Percentiles rank a stretch among this genome's conserved stretches.
Evolutionary conservation across 2,797 vertebrate genomes (phyloP).

Genomic region (Xenopus petersii): DNA sequence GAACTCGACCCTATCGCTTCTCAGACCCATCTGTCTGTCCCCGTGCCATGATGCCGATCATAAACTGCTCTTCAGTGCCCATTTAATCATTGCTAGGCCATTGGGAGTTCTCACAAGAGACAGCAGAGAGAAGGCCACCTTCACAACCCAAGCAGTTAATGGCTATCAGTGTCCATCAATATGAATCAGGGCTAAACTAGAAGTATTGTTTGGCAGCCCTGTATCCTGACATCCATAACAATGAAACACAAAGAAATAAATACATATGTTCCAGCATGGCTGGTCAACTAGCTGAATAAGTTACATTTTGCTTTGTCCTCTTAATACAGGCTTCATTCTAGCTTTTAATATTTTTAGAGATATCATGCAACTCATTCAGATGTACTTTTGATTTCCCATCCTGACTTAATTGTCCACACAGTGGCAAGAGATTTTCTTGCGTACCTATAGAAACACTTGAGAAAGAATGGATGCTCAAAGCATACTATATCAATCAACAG

Average conservation of each 20-base stretch:
- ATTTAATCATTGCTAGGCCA: slow-evolving; percentile 44
- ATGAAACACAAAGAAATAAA: background rate
- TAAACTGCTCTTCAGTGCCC: slow-evolving; percentile 43
- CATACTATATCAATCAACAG: too few species aligned
- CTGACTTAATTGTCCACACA: too few species aligned
- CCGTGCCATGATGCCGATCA: slow-evolving; percentile 40
- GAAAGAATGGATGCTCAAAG: too few species aligned
- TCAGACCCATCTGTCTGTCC: slow-evolving; percentile 43
- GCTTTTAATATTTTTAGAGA: too few species aligned
- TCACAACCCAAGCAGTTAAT: slow-evolving; percentile 29
- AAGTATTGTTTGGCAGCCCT: background rate
- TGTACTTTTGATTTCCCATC: too few species aligned
- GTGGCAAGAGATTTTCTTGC: too few species aligned
- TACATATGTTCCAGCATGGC: too few species aligned
- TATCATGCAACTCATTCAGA: too few species aligned
- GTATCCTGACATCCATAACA: background rate
- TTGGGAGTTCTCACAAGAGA: slow-evolving; percentile 12
- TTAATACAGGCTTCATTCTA: too few species aligned
- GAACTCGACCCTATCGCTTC: slow-evolving; percentile 31
- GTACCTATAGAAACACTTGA: too few species aligned
- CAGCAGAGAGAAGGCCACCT: slow-evolving; percentile 18
- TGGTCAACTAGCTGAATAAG: too few species aligned
- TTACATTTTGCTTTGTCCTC: too few species aligned
- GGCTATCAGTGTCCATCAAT: slow-evolving; percentile 18
- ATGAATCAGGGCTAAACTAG: background rate